phyloP scores from a whole-genome alignment of 2,888 invertebrate genomes.

The Salpingus planirostris region DNA sequence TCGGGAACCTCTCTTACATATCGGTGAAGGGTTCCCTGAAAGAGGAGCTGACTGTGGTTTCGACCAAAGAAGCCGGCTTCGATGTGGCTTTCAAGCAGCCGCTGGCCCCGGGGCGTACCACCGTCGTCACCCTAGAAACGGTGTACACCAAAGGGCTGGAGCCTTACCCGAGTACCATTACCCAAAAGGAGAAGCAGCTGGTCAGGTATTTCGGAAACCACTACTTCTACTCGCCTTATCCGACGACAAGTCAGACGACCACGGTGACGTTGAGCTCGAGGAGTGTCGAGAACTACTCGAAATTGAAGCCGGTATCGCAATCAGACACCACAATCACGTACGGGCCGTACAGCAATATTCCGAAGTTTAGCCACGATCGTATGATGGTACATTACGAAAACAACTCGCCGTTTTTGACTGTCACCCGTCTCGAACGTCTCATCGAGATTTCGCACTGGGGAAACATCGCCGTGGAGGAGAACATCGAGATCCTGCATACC shows the following conservation, averaged over 20 bases:
- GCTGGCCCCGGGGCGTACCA: conserved; percentile 50
- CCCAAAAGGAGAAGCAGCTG: conserved; percentile 89
- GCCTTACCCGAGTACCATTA: conserved; percentile 82
- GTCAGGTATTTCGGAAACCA: conserved; percentile 80
- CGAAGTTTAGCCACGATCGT: conserved; percentile 50
- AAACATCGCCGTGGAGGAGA: conserved; percentile 94
- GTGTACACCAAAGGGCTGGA: conserved; percentile 66
- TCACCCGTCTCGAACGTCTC: conserved; percentile 72
- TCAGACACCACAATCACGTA: conserved; percentile 75
- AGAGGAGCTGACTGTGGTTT: conserved; percentile 45
- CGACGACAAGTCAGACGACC: conserved; percentile 71
- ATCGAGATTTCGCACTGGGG: conserved; percentile 99
- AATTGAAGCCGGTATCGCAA: conserved; percentile 69
- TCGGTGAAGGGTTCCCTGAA: conserved; percentile 57
- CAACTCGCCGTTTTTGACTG: conserved; percentile 92
- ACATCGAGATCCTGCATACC: conserved; percentile 82
- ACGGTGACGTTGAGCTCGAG: conserved; percentile 67
- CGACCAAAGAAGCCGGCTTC: conserved; percentile 36
- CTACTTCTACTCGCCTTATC: conserved; percentile 78
- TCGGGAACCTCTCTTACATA: conserved; percentile 63
- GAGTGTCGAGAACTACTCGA: conserved; percentile 73
- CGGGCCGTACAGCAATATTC: conserved; percentile 77
- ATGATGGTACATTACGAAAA: conserved; percentile 89
- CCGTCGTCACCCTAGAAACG: conserved; percentile 57
- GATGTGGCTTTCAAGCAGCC: conserved; percentile 48